Evolutionary conservation across 2,797 vertebrate genomes (phyloP), one percentile per base, ranked within the genome.

Genomic region (Phataginus tricuspis): DNA sequence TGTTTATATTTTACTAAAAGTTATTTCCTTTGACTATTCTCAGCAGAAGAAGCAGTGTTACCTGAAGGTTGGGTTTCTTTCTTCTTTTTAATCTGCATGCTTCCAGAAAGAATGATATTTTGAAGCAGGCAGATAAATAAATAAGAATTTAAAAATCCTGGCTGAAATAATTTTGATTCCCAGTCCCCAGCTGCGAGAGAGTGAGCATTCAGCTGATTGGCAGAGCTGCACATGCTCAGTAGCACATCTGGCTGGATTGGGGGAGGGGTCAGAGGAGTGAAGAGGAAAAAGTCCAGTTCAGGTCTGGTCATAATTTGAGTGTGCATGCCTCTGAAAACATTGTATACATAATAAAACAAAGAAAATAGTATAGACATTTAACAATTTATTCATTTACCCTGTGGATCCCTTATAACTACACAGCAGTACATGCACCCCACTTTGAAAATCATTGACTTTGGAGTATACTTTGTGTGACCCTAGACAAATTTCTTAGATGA

Each of bases 1-100:
- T 95, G 72, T 72, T 95, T 95, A 12, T 94, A 86, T 96, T 88
- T 95, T 95, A 94, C 79, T 89, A 86, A 96, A 95, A 34, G 37
- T 89, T 96, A 89, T 86, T 96, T 96, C 42, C 78, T 96, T 94
- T 91, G 72, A 95, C 39, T 68, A 34, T 75, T 94, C 29, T 86
- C 74, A 90, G 51, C 19, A 90, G 71, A 91, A 82, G 55, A 66
- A 66, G 34, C 74, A 66, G 59, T 91, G 53, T 93, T 95, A 86
- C 59, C 39, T 87, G 96, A 84, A 85, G 68, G 63, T 78, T 96
- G 5, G 25, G 2, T 59, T 94, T 92, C 86, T 94, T 96, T 92
- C 71, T 94, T 72, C 68, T 66, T 93, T 96, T 88, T 83, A 79
- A 89, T 96, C 61, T 75, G 59, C 14, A 29, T 89, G n/a, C 66